Percentiles rank a stretch among this genome's conserved stretches.
phyloP scores from a whole-genome alignment of 2,888 invertebrate species.

The Stomorhina lunata region DNA sequence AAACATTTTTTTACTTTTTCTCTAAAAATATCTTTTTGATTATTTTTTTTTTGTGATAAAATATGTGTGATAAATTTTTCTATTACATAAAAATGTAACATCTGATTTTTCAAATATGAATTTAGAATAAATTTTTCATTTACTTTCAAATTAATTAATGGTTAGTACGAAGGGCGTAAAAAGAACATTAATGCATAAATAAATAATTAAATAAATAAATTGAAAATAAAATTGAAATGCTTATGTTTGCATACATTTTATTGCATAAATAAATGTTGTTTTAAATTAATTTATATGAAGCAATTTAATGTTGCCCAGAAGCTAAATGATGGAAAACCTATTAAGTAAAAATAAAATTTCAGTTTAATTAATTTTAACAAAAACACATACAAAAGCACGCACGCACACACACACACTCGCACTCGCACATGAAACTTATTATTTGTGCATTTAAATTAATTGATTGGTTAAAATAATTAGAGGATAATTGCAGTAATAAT shows the following conservation, averaged over 20 bases:
- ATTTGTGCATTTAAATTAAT: background rate
- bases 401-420: background rate
- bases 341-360: background rate
- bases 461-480: conserved; percentile 12
- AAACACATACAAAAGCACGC: background rate
- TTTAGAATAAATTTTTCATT: no score
- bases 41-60: no score
- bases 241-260: background rate
- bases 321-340: background rate
- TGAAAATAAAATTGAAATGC: background rate
- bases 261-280: background rate
- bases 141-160: no score
- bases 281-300: conserved; percentile 18
- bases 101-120: no score
- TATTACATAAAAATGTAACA: no score
- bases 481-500: conserved; percentile 21
- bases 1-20: no score
- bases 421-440: no score
- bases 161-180: no score
- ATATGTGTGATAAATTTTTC: no score
- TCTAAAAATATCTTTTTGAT: no score
- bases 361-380: conserved; percentile 4
- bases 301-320: background rate
- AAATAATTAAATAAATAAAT: background rate
- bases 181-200: no score